Conservation (phyloP, 2,888 invertebrate genomes). For the Ornithoptera alexandrae region DNA sequence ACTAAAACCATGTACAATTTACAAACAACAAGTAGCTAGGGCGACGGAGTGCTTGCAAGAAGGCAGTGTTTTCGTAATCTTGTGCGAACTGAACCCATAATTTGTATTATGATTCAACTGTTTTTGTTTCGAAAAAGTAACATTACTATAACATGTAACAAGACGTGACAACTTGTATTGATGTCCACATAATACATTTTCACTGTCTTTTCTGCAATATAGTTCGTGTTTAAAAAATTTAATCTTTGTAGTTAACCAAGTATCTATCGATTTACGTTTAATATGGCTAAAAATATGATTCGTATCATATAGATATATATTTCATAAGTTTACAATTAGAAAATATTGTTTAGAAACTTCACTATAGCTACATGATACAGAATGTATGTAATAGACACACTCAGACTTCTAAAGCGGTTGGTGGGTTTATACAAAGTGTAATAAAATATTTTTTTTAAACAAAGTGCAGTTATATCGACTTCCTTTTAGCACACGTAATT, state of each 20-base stretch:
- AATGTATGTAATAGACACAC: too few relatives aligned
- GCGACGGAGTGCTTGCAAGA: constrained; percentile 33
- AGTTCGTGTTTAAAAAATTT: too few relatives aligned
- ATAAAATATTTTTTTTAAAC: background rate
- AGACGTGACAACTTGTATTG: background rate
- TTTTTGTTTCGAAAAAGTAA: constrained; percentile 10
- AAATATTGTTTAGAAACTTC: too few relatives aligned
- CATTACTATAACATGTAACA: background rate
- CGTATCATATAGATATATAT: too few relatives aligned
- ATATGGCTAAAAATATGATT: too few relatives aligned
- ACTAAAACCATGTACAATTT: constrained; percentile 30
- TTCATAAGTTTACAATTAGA: too few relatives aligned
- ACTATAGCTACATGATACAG: too few relatives aligned
- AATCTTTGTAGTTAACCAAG: too few relatives aligned
- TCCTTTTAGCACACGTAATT: background rate
- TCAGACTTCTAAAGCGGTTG: too few relatives aligned
- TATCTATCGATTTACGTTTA: too few relatives aligned
- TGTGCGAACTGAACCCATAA: constrained; percentile 39
- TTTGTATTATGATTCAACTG: constrained; percentile 34
- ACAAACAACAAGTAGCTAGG: constrained; percentile 26
- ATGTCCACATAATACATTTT: background rate
- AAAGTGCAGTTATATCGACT: background rate
- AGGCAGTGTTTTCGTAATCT: constrained; percentile 39
- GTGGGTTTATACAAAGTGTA: too few relatives aligned
- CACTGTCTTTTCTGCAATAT: background rate